Percentiles rank a stretch among this genome's conserved stretches.
phyloP scores from a whole-genome alignment of 37 sponge, comb jelly and placozoan genomes.

The Ephydatia muelleri region DNA sequence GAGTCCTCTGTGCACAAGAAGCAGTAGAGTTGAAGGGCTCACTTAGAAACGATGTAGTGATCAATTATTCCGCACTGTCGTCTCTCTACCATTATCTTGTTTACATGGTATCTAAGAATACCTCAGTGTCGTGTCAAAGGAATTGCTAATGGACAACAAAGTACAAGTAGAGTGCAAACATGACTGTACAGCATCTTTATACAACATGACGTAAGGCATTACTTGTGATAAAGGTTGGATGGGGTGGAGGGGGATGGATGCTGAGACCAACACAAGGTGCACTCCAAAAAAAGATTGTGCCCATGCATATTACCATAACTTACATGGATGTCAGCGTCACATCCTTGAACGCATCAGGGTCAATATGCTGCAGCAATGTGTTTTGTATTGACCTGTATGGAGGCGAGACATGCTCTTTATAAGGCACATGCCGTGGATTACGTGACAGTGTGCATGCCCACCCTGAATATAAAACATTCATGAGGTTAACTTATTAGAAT shows the following conservation, averaged over 20 bases:
- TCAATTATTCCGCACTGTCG: not conserved
- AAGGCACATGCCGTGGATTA: no score
- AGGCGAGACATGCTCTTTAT: no score
- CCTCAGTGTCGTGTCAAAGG: not conserved
- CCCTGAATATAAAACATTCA: no score
- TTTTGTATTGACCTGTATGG: not conserved
- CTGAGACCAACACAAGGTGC: no score
- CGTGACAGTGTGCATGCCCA: no score
- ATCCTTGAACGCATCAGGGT: not conserved
- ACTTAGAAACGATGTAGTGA: not conserved
- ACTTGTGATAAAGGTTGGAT: no score
- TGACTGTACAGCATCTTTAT: no score
- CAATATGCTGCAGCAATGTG: not conserved
- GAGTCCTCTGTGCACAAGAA: not conserved
- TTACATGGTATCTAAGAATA: not conserved
- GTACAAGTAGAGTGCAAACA: not conserved
- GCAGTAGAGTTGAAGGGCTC: not conserved
- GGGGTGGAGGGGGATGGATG: no score
- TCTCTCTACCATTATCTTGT: not conserved
- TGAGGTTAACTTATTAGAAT: no score
- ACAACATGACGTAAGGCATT: no score
- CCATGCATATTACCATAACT: not conserved
- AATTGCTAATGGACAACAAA: not conserved
- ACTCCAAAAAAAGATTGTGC: no score
- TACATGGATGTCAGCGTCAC: not conserved